phyloP scores from a whole-genome alignment of 1,140 invertebrate species.

The Megalonaias nervosa region DNA sequence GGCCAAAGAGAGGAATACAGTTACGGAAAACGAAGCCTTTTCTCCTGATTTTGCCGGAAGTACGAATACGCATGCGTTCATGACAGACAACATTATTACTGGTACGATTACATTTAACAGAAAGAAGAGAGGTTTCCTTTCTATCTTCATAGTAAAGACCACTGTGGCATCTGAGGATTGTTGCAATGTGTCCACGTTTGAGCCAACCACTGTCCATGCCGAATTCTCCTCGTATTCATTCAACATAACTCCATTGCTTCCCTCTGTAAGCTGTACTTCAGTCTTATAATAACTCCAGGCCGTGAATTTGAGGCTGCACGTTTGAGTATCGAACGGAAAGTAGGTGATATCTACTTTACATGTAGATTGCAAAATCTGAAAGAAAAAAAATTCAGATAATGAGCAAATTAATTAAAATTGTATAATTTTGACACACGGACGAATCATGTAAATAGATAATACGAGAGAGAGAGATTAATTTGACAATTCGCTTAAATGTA shows the following conservation, averaged over 20 bases:
- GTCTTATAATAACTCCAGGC: slow-evolving; percentile 10
- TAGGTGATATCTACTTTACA: slow-evolving; percentile 20
- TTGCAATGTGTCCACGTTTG: not conserved
- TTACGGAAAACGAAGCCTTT: slow-evolving; percentile 40
- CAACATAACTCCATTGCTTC: not conserved
- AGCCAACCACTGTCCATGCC: slow-evolving; percentile 26
- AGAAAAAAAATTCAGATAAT: not conserved
- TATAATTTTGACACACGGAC: too few species aligned
- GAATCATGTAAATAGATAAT: too few species aligned
- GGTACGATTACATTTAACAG: slow-evolving; percentile 44
- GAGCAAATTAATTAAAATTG: too few species aligned
- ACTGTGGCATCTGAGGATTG: not conserved
- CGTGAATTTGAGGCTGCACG: slow-evolving; percentile 1
- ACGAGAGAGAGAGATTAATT: too few species aligned
- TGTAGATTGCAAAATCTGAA: slow-evolving; percentile 13
- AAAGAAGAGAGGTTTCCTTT: slow-evolving; percentile 34
- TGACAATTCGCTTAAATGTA: too few species aligned
- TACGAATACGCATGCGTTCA: slow-evolving; percentile 41
- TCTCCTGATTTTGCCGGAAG: slow-evolving; percentile 45
- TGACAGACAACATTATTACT: slow-evolving; percentile 32
- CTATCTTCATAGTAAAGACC: slow-evolving; percentile 40
- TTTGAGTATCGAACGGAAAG: slow-evolving; percentile 20
- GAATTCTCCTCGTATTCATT: slow-evolving; percentile 30
- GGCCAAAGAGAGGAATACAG: slow-evolving; percentile 44
- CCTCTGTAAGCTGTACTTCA: not conserved